Conservation (phyloP, 1,140 invertebrate genomes). For the Drosophila nebulosa region DNA sequence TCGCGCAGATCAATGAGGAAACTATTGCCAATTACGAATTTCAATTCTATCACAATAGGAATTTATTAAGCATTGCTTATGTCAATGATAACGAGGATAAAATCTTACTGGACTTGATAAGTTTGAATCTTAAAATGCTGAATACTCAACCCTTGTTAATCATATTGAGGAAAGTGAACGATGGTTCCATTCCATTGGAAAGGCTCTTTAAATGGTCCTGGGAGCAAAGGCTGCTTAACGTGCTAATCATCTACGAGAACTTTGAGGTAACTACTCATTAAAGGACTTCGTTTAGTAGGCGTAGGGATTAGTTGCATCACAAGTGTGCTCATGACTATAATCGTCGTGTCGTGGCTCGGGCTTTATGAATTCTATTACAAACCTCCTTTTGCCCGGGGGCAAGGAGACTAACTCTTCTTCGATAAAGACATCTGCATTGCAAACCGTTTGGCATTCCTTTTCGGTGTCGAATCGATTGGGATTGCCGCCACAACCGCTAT, state of each 20-base stretch:
- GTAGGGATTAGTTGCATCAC: background rate
- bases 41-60: conserved; percentile 5
- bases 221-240: conserved; percentile 54
- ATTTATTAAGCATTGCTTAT: conserved; percentile 35
- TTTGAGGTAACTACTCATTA: conserved; percentile 40
- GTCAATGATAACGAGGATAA: conserved; percentile 4
- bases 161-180: background rate
- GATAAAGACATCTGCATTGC: background rate
- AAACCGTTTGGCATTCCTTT: conserved; percentile 1
- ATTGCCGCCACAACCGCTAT: conserved; percentile 45
- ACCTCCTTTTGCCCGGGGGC: background rate
- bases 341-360: background rate
- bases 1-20: conserved; percentile 27
- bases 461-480: conserved; percentile 37
- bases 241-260: conserved; percentile 31
- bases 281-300: no score
- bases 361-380: background rate
- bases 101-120: conserved; percentile 17
- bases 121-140: conserved; percentile 19
- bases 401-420: background rate
- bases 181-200: background rate
- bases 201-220: conserved; percentile 46
- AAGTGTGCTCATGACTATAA: background rate
- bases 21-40: background rate
- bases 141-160: conserved; percentile 40